Percentiles rank a stretch among this genome's conserved stretches.
These are phyloP conservation scores for Bombylius major DNA, from an alignment of 2,888 invertebrate genomes.

Conservation along the genomic window DNA sequence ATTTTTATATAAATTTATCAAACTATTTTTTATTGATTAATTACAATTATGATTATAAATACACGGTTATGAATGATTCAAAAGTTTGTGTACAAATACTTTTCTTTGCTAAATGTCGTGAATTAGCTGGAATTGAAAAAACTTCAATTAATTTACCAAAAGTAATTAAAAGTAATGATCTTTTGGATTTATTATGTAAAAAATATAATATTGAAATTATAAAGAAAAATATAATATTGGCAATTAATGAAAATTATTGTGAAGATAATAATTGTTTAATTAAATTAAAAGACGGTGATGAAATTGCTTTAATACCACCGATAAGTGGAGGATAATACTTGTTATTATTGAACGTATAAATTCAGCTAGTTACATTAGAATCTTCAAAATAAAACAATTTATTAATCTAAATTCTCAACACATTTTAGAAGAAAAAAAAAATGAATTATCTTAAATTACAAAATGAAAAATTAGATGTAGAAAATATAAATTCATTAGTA, in stretches of 20 bases:
- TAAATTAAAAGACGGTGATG: conserved; percentile 54
- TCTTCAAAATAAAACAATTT: not conserved
- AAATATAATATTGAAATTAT: conserved; percentile 54
- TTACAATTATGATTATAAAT: no score
- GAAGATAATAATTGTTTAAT: conserved; percentile 38
- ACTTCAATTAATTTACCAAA: conserved; percentile 41
- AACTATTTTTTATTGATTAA: no score
- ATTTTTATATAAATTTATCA: no score
- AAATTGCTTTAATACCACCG: conserved; percentile 86
- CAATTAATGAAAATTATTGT: conserved; percentile 73
- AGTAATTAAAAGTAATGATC: conserved; percentile 42
- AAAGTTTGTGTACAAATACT: conserved; percentile 51
- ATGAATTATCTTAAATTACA: conserved; percentile 63
- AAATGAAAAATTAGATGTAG: conserved; percentile 51
- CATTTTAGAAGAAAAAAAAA: conserved; percentile 6
- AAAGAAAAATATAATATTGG: conserved; percentile 57
- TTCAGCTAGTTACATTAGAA: not conserved
- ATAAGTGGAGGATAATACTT: conserved; percentile 83
- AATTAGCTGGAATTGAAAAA: conserved; percentile 56
- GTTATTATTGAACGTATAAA: not conserved
- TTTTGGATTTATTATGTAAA: conserved; percentile 48
- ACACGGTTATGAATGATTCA: conserved; percentile 10
- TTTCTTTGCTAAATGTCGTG: conserved; percentile 85
- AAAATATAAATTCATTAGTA: conserved; percentile 52
- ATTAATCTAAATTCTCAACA: conserved; percentile 2